Evolutionary conservation across 2,797 vertebrate species (phyloP).

Genomic region (Masticophis lateralis): DNA sequence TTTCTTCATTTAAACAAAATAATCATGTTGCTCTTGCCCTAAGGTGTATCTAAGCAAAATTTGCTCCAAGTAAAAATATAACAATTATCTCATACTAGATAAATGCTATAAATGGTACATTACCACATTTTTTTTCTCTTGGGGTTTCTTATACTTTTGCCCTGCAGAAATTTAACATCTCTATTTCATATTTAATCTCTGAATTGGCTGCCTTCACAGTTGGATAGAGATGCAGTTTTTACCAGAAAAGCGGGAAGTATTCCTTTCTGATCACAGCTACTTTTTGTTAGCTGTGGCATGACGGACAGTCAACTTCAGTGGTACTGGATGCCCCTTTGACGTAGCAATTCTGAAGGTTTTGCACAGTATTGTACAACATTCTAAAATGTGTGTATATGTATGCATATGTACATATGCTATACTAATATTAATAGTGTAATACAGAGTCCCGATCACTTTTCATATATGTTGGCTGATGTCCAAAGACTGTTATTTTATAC

Average conservation of each 20-base stretch:
- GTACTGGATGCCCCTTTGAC: not conserved
- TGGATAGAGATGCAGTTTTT: not conserved
- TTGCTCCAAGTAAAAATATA: slow-evolving; percentile 28
- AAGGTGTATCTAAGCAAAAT: slow-evolving; percentile 39
- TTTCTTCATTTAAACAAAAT: slow-evolving; percentile 9
- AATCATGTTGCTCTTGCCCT: slow-evolving; percentile 23
- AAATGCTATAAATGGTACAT: slow-evolving; percentile 38
- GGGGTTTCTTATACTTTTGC: slow-evolving; percentile 27
- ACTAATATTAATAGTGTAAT: not conserved
- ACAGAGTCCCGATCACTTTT: not conserved
- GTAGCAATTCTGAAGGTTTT: not conserved
- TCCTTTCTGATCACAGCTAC: not conserved
- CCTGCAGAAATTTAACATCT: slow-evolving; percentile 21
- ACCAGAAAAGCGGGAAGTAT: not conserved
- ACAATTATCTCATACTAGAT: slow-evolving; percentile 44
- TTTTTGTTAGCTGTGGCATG: not conserved
- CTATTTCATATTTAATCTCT: not conserved
- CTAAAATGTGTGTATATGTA: not conserved
- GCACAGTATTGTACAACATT: not conserved
- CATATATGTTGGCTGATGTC: not conserved
- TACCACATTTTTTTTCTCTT: slow-evolving; percentile 32
- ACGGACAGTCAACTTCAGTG: not conserved
- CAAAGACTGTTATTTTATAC: not conserved
- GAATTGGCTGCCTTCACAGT: not conserved
- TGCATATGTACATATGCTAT: not conserved